Base-by-base conservation (phyloP, 2,113 vertebrate genomes). In the Acanthochromis polyacanthus region DNA sequence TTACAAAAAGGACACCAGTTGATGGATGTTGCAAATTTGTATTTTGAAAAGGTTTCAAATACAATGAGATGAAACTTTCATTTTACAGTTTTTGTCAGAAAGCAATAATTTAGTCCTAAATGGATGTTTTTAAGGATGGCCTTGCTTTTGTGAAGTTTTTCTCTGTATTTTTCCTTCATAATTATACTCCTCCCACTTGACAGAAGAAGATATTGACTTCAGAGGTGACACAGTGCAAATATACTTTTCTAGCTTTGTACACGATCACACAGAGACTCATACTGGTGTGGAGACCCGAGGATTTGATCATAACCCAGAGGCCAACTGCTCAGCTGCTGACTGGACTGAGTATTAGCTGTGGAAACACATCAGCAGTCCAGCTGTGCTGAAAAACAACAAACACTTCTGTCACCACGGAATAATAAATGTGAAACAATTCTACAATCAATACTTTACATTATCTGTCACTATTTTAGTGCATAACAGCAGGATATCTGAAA, bases 251-350 rank as follows among this genome's bases (percentile, higher is more conserved):
- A 43, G 17, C 55, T 59, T 15, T 17, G 46, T 19, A 64, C 45
- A 78, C 53, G 65, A 11, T 32, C 43, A 57, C 64, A 53, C 14
- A 58, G 45, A 83, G 57, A 78, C 57, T 22, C 51, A n/a, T 40
- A 59, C n/a, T 16, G 20, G 51, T 55, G 57, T 50, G 32, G 22
- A 57, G 60, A 74, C 82, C 45, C 36, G 36, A 11, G 68, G 71
- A 69, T 74, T 58, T 63, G 52, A 79, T 84, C 71, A 58, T 51
- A 72, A 70, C 66, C 69, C 38, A 19, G 45, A 77, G 67, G 67
- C 38, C 56, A 69, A 22, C 46, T 61, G 59, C 68, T 58, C 52
- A 52, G 50, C 61, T 75, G 64, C 55, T 71, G 59, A 71, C 40
- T 50, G 61, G 67, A 62, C 23, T 36, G 40, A 70, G 68, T 57